These are phyloP conservation scores for Arenaria interpres DNA, from an alignment of 2,113 vertebrate species.

Conservation along the genomic window DNA sequence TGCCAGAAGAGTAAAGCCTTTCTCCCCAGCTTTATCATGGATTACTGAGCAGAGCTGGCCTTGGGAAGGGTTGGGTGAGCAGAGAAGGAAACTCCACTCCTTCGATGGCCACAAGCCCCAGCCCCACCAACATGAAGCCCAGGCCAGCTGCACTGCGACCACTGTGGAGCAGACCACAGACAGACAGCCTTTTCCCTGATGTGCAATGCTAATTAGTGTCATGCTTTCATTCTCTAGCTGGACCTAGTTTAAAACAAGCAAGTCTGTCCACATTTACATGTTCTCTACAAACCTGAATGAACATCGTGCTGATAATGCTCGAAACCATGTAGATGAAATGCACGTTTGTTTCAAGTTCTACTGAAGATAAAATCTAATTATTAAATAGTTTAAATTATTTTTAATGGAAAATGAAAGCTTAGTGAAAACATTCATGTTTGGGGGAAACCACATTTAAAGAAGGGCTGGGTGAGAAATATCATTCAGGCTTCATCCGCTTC, in stretches of 20 bases:
- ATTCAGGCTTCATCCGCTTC: not conserved
- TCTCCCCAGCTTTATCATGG: not conserved
- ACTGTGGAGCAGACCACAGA: not conserved
- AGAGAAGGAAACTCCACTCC: not conserved
- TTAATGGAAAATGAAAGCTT: constrained; percentile 11
- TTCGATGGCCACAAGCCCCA: not conserved
- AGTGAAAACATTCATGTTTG: not conserved
- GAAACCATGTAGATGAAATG: not conserved
- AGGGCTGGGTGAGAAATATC: constrained; percentile 4
- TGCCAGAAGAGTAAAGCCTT: not conserved
- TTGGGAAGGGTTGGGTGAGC: not conserved
- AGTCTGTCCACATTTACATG: not conserved
- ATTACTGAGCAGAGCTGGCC: not conserved
- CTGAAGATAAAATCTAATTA: not conserved
- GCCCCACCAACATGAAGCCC: not conserved
- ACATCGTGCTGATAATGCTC: fast-evolving
- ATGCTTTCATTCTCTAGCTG: not conserved
- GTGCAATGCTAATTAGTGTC: not conserved
- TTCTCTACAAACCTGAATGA: not conserved
- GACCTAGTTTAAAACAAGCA: not conserved
- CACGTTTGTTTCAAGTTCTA: not conserved
- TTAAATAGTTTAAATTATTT: not conserved
- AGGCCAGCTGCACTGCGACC: not conserved
- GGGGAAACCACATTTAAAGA: constrained; percentile 29
- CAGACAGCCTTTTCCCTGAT: not conserved